Evolutionary conservation across 2,797 vertebrate genomes (phyloP).

Genomic region (Pipistrellus kuhlii): DNA sequence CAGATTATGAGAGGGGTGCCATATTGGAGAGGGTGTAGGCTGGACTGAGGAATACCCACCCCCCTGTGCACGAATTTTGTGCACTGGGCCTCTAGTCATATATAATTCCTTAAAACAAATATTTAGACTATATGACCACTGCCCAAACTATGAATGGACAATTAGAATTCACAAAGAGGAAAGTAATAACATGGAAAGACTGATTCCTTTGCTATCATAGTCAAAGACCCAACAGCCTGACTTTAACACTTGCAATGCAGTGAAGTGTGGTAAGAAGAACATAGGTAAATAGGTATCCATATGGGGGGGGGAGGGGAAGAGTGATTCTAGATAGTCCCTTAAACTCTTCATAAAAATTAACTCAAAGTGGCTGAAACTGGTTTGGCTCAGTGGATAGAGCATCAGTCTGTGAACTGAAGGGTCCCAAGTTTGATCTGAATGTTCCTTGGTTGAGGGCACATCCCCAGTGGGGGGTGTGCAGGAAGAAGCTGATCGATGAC

Average conservation of each 20-base stretch:
- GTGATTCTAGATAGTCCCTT: not conserved
- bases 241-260: not conserved
- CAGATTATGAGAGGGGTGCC: too few relatives aligned
- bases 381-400: too few relatives aligned
- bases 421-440: too few relatives aligned
- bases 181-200: not conserved
- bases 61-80: too few relatives aligned
- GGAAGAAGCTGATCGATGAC: too few relatives aligned
- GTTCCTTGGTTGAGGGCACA: too few relatives aligned
- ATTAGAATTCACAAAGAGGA: not conserved
- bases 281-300: not conserved
- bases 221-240: not conserved
- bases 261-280: not conserved
- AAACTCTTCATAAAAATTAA: not conserved
- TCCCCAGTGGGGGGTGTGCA: too few relatives aligned
- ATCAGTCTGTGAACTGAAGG: too few relatives aligned
- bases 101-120: conserved; percentile 14
- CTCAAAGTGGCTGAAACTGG: not conserved
- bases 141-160: not conserved
- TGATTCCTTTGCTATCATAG: not conserved
- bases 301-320: too few relatives aligned
- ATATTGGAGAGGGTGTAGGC: too few relatives aligned
- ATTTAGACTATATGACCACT: not conserved
- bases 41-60: too few relatives aligned
- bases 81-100: not conserved